These are phyloP conservation scores for Cyclophora albipunctata DNA, from an alignment of 2,888 invertebrate species.

Conservation along the genomic window DNA sequence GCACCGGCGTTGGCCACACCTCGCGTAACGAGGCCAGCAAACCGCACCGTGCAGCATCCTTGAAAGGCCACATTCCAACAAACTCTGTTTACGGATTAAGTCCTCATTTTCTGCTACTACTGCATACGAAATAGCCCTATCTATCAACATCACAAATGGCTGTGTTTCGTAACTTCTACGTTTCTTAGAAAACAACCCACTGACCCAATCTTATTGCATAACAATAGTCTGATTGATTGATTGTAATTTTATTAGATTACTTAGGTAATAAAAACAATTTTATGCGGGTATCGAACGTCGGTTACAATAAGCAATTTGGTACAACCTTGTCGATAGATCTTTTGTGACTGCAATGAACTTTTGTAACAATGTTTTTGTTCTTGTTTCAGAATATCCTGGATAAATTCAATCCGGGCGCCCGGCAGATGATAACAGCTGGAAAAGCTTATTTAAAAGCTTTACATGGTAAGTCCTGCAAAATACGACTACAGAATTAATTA, in stretches of 20 bases:
- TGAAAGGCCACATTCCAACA: slow-evolving; percentile 70
- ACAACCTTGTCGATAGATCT: slow-evolving; percentile 1
- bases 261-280: slow-evolving; percentile 15
- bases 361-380: not conserved
- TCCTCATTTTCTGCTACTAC: slow-evolving; percentile 44
- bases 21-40: slow-evolving; percentile 44
- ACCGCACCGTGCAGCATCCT: slow-evolving; percentile 56
- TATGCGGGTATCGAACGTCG: slow-evolving; percentile 6
- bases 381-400: slow-evolving; percentile 94
- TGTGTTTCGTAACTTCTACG: slow-evolving; percentile 18
- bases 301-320: slow-evolving; percentile 3
- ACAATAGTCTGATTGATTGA: slow-evolving; percentile 30
- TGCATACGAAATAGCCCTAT: slow-evolving; percentile 32
- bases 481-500: slow-evolving; percentile 1
- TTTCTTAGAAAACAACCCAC: slow-evolving; percentile 23
- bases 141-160: slow-evolving; percentile 23
- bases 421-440: slow-evolving; percentile 94
- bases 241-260: slow-evolving; percentile 14
- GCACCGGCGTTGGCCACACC: slow-evolving; percentile 51
- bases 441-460: slow-evolving; percentile 96
- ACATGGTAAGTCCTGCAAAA: slow-evolving; percentile 82
- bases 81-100: slow-evolving; percentile 62
- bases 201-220: slow-evolving; percentile 19
- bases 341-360: slow-evolving; percentile 4
- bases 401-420: slow-evolving; percentile 95